These are phyloP conservation scores for Colossoma macropomum DNA, from an alignment of 2,113 vertebrate genomes.

Conservation along the genomic window DNA sequence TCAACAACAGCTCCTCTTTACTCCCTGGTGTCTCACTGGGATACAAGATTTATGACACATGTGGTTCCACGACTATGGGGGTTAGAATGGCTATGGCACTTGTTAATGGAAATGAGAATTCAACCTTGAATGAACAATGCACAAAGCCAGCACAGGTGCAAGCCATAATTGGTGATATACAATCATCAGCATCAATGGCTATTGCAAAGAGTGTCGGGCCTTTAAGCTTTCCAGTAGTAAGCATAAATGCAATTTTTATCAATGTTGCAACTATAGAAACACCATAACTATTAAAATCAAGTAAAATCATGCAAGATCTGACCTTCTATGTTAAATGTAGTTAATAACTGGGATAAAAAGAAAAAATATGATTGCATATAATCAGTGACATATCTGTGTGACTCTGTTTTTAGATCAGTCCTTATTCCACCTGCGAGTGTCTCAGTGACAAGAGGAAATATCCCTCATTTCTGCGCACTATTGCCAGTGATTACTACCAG, in stretches of 20 bases:
- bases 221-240: slow-evolving; percentile 73
- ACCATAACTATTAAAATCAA: not conserved
- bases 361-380: not conserved
- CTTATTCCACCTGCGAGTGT: slow-evolving; percentile 66
- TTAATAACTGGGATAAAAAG: too few relatives aligned
- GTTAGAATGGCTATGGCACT: slow-evolving; percentile 67
- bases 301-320: too few relatives aligned
- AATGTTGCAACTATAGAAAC: not conserved
- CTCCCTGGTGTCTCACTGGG: slow-evolving; percentile 71
- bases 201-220: slow-evolving; percentile 70
- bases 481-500: slow-evolving; percentile 51
- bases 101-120: slow-evolving; percentile 62
- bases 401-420: slow-evolving; percentile 57
- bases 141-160: slow-evolving; percentile 66
- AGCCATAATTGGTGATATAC: slow-evolving; percentile 72
- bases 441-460: slow-evolving; percentile 59
- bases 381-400: not conserved
- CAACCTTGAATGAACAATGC: slow-evolving; percentile 52
- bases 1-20: slow-evolving; percentile 71
- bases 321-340: too few relatives aligned
- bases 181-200: slow-evolving; percentile 71
- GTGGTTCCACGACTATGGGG: slow-evolving; percentile 50
- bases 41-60: slow-evolving; percentile 72
- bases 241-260: not conserved
- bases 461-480: slow-evolving; percentile 64